Percentiles rank a stretch among this genome's conserved stretches.
Conservation (phyloP, 2,113 vertebrate genomes). For the Podilymbus podiceps region DNA sequence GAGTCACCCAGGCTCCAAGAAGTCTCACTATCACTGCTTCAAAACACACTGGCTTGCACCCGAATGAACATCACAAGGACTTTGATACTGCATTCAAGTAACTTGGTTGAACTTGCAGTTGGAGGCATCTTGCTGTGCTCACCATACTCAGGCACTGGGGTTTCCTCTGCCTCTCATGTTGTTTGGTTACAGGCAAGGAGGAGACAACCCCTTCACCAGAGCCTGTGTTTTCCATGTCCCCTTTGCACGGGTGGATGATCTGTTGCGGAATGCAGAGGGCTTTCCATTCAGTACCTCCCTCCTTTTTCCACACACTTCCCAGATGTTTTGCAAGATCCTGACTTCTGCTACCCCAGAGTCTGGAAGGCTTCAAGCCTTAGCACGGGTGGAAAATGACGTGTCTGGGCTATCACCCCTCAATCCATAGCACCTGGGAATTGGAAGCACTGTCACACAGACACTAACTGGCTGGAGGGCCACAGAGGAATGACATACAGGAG, state of each 20-base stretch:
- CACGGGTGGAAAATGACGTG: not conserved
- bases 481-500: not conserved
- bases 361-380: not conserved
- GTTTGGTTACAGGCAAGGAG: not conserved
- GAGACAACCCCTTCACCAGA: not conserved
- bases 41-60: conserved; percentile 46
- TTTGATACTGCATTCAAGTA: conserved; percentile 39
- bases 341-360: not conserved
- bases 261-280: not conserved
- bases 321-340: not conserved
- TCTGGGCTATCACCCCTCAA: not conserved
- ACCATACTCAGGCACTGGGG: not conserved
- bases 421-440: not conserved
- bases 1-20: conserved; percentile 53
- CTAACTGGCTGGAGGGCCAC: not conserved
- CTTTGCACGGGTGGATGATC: not conserved
- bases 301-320: not conserved
- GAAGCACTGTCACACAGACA: not conserved
- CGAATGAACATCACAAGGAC: conserved; percentile 34
- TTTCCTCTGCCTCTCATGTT: not conserved
- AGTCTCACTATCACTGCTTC: conserved; percentile 57
- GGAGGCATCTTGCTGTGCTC: not conserved
- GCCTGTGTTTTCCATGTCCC: not conserved
- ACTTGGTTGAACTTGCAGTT: not conserved
- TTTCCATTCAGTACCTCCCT: not conserved